Percentiles rank a stretch among this genome's conserved stretches.
phyloP scores from a whole-genome alignment of 2,113 vertebrate genomes.

The Catharus fuscescens region DNA sequence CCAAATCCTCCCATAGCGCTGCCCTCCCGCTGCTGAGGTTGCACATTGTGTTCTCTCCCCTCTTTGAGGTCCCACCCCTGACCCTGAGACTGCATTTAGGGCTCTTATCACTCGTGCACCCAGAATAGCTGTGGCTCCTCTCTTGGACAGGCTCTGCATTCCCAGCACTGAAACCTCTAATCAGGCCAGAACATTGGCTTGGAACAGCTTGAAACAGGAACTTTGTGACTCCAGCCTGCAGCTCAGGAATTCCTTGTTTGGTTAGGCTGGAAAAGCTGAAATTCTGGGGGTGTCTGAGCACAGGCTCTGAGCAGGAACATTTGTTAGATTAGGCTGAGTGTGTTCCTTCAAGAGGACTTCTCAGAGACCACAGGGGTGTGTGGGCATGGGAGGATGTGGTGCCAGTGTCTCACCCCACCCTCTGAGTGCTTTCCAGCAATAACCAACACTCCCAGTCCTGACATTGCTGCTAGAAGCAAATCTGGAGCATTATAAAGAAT shows the following conservation, averaged over 20 bases:
- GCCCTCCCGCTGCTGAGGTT: background rate
- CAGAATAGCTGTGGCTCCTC: slow-evolving; percentile 7
- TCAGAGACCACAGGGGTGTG: background rate
- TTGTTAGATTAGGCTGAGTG: background rate
- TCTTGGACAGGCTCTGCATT: slow-evolving; percentile 21
- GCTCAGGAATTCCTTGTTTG: slow-evolving; percentile 36
- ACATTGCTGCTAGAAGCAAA: background rate
- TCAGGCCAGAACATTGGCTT: background rate
- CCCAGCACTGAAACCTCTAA: slow-evolving; percentile 20
- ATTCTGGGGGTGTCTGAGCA: background rate
- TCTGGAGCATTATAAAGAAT: background rate
- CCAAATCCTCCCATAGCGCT: background rate
- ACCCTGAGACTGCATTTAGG: background rate
- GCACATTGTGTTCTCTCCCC: background rate
- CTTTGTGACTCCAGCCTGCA: background rate
- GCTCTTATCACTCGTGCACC: background rate
- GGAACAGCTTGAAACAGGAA: slow-evolving; percentile 20
- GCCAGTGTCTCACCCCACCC: background rate
- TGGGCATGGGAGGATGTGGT: background rate
- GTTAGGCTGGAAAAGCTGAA: background rate
- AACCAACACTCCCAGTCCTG: background rate
- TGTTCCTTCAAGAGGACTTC: background rate
- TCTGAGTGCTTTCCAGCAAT: background rate
- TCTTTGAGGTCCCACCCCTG: background rate
- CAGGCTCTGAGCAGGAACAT: background rate